phyloP scores from a whole-genome alignment of 2,113 vertebrate genomes.

The Pogonocichla stellata region DNA sequence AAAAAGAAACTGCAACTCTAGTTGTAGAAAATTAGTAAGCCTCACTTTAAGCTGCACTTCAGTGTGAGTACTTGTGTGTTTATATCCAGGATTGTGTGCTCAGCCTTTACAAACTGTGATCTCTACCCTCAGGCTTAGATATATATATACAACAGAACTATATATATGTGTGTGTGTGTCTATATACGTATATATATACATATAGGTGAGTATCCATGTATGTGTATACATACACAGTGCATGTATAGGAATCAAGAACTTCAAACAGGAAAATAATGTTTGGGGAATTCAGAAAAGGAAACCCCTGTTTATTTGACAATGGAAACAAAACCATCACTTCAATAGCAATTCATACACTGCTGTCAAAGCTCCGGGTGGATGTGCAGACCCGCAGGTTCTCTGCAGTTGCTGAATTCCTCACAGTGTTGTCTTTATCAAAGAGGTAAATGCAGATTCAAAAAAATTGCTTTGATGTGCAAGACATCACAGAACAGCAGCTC shows the following conservation, averaged over 20 bases:
- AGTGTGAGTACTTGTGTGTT: background rate
- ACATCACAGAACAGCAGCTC: conserved; percentile 32
- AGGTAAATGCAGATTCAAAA: conserved; percentile 32
- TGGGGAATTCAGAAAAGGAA: background rate
- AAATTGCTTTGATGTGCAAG: conserved; percentile 42
- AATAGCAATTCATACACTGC: background rate
- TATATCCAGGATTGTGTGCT: background rate
- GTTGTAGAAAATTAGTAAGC: background rate
- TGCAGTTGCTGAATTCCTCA: conserved; percentile 7
- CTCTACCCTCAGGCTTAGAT: background rate
- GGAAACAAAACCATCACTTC: background rate
- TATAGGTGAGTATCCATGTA: background rate
- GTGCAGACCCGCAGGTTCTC: background rate
- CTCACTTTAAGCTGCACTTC: background rate
- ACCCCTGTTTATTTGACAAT: background rate
- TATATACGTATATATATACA: background rate
- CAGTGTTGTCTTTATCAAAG: conserved; percentile 41
- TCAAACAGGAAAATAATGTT: background rate
- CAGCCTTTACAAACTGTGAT: background rate
- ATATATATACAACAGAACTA: background rate
- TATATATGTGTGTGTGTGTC: background rate
- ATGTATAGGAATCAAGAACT: background rate
- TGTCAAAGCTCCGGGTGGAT: background rate
- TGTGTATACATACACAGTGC: background rate
- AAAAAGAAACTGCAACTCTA: background rate